Conservation (phyloP, 64 coral and sea anemone genomes). For the Pachyseris speciosa region DNA sequence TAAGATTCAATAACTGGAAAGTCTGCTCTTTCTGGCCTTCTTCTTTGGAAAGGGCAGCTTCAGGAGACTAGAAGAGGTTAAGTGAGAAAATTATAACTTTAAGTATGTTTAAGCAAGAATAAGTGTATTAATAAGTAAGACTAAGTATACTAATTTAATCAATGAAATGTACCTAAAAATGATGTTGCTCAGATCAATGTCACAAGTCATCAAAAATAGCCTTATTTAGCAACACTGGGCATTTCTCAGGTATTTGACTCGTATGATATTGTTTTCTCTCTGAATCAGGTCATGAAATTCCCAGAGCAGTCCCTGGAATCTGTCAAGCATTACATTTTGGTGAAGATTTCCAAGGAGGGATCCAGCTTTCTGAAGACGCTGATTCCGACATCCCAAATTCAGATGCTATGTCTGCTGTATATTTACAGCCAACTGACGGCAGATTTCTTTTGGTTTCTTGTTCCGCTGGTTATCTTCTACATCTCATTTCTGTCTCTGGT, state of each 20-base stretch:
- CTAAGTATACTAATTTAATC: no score
- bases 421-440: constrained; percentile 78
- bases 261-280: background rate
- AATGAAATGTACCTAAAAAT: no score
- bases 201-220: no score
- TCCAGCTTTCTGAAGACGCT: constrained; percentile 80
- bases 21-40: no score
- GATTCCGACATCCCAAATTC: constrained; percentile 80
- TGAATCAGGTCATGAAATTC: constrained; percentile 65
- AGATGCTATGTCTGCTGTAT: constrained; percentile 78
- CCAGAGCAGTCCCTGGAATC: constrained; percentile 75
- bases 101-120: no score
- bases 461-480: constrained; percentile 71
- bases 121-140: no score
- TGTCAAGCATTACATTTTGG: constrained; percentile 61
- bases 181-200: no score
- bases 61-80: no score
- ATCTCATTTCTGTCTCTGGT: constrained; percentile 71
- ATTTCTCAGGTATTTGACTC: background rate
- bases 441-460: constrained; percentile 76
- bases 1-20: no score
- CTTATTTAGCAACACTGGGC: no score
- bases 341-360: constrained; percentile 81
- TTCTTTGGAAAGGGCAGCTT: no score
- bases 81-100: no score